phyloP scores from a whole-genome alignment of 2,113 vertebrate species.

The Poicephalus meyeri region DNA sequence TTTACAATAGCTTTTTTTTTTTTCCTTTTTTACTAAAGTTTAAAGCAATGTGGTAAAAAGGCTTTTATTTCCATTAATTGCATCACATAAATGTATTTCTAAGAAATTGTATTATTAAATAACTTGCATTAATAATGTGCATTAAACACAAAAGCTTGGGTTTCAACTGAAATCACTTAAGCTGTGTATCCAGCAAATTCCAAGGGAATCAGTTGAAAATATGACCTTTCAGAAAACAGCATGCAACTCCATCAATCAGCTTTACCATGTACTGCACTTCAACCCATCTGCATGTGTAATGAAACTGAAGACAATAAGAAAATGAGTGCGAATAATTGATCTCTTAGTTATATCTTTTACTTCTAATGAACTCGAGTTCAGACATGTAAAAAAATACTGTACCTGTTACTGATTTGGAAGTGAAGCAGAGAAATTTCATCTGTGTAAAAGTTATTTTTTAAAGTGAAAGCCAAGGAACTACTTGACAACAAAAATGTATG shows the following conservation, averaged over 20 bases:
- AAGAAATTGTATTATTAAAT: not conserved
- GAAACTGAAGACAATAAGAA: conserved; percentile 50
- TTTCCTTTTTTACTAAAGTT: not conserved
- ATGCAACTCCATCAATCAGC: conserved; percentile 56
- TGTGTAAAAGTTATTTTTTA: not conserved
- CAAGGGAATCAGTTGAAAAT: conserved; percentile 62
- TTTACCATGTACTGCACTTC: conserved; percentile 25
- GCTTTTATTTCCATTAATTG: not conserved
- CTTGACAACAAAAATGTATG: not conserved
- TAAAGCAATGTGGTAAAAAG: not conserved
- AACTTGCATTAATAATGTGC: not conserved
- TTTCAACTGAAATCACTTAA: conserved; percentile 14
- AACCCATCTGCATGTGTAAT: conserved; percentile 18
- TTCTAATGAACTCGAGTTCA: not conserved
- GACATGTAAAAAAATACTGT: not conserved
- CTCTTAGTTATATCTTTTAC: not conserved
- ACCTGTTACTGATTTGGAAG: not conserved
- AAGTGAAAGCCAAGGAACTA: not conserved
- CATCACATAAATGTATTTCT: not conserved
- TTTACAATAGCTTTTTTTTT: not conserved
- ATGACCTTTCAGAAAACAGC: conserved; percentile 58
- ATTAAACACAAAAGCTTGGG: not conserved
- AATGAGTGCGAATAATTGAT: not conserved
- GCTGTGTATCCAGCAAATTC: conserved; percentile 50
- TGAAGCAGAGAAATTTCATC: not conserved